Conservation (phyloP, 2,888 invertebrate genomes). For the Asteroscopus sphinx region DNA sequence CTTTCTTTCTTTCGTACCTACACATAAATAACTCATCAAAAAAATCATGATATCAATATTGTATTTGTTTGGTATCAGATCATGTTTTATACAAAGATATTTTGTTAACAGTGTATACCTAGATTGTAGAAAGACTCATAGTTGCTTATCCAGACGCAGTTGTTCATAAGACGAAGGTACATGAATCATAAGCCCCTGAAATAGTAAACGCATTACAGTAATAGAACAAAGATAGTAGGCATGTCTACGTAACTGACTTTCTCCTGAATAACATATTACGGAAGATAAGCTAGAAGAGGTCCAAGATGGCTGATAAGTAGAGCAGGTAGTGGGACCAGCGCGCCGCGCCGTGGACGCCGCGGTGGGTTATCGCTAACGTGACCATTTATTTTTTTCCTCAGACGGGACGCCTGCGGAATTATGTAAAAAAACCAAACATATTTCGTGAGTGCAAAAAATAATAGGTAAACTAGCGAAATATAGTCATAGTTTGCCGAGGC, state of each 20-base stretch:
- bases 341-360: conserved; percentile 52
- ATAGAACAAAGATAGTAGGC: conserved; percentile 37
- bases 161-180: conserved; percentile 2
- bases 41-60: too few relatives aligned
- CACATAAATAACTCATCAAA: too few relatives aligned
- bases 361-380: conserved; percentile 72
- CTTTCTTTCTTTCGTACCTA: too few relatives aligned
- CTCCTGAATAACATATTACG: conserved; percentile 73
- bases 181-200: conserved; percentile 2
- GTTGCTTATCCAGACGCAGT: background rate
- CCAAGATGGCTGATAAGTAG: conserved; percentile 73
- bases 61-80: too few relatives aligned
- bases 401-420: too few relatives aligned
- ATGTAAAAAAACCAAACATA: too few relatives aligned
- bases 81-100: background rate
- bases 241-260: conserved; percentile 67
- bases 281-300: conserved; percentile 78
- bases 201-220: conserved; percentile 13
- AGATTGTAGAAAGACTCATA: background rate
- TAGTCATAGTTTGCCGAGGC: too few relatives aligned
- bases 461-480: too few relatives aligned
- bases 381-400: too few relatives aligned
- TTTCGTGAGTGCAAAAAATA: too few relatives aligned
- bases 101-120: background rate
- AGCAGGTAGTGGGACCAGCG: conserved; percentile 68